Evolutionary conservation across 1,140 invertebrate species (phyloP), one percentile per base, ranked within the genome.

Genomic region (Anadara kagoshimensis): DNA sequence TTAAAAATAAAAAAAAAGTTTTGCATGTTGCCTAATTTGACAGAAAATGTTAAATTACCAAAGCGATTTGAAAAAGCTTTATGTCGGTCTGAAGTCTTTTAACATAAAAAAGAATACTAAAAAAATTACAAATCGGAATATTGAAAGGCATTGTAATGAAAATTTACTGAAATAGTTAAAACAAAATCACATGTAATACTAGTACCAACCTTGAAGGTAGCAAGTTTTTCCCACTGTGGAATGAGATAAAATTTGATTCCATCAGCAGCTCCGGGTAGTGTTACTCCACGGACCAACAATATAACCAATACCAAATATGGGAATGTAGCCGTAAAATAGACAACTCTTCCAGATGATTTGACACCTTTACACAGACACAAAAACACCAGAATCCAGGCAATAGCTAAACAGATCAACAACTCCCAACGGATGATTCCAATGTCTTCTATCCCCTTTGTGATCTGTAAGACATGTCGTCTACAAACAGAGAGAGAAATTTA

Each of bases 281-380:
- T 94, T 1, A 95, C 93, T 4, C 94, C 94, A 5, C 95, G 92
- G 36, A 95, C 91, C 76, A 96, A 93, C 44, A 96, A 88, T 84
- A 94, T 93, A 22, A 94, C 92, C 78, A 96, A 86, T 54, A 96
- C 94, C 16, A 95, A 91, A 83, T 96, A 96, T 0, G 95, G 95
- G 82, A 95, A 95, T 0, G 95, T 91, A 16, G 94, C 94, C 16
- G 94, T 95, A 73, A 95, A 94, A 83, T 95, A 95, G 7, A 95
- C 94, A 51, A 95, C 93, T 91, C 94, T 95, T 83, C 95, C 95
- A 26, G 94, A 94, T 75, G 93, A 94, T 86, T 95, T 94, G 14
- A 96, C 93, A 36, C 94, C 94, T 91, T 95, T 95, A 85, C 93
- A 94, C 26, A 96, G 90, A 84, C 94, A 95, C 41, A 95, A 90